Conservation (phyloP, 2,113 vertebrate species). For the Chloroceryle aenea region DNA sequence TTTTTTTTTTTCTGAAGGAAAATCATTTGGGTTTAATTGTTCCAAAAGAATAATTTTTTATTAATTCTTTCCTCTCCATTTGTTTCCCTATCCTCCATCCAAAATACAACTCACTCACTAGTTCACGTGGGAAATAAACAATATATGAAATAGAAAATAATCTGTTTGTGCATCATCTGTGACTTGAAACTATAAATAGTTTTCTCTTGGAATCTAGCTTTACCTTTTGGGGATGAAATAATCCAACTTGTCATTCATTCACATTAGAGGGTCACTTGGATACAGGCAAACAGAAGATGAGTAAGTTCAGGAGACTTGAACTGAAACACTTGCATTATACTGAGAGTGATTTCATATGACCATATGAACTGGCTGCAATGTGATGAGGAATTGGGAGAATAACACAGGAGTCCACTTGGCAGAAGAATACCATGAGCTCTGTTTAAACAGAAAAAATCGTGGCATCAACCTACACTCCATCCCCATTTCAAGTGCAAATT, state of each 20-base stretch:
- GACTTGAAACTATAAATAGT: neutral
- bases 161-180: neutral
- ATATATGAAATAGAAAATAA: neutral
- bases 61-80: neutral
- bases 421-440: neutral
- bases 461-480: neutral
- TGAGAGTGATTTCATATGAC: neutral
- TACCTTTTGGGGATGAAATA: neutral
- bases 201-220: neutral
- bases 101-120: neutral
- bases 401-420: neutral
- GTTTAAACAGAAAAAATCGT: neutral
- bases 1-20: neutral
- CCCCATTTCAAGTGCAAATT: neutral
- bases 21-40: neutral
- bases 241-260: neutral
- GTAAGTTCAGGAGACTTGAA: neutral
- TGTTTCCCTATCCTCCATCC: neutral
- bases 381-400: neutral
- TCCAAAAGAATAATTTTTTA: neutral
- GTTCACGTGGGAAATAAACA: neutral
- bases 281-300: neutral
- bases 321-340: neutral
- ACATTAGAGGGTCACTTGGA: neutral
- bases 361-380: neutral